phyloP scores from a whole-genome alignment of 2,888 invertebrate genomes.

The Cephus runcator region DNA sequence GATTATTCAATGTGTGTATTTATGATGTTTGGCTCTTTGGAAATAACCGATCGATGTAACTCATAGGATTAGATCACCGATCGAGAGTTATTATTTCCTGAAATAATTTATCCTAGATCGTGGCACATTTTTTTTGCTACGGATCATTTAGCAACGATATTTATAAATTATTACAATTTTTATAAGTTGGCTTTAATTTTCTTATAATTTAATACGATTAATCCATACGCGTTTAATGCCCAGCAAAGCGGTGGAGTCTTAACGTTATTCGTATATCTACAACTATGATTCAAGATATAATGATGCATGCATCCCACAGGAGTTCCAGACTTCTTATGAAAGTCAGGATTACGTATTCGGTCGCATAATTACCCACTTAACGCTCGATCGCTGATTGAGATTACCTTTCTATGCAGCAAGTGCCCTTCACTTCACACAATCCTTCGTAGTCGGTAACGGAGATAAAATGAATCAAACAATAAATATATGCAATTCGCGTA shows the following conservation, averaged over 20 bases:
- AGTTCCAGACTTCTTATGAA: not conserved
- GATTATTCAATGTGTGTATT: not conserved
- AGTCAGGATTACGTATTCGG: slow-evolving; percentile 26
- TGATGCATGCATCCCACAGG: not conserved
- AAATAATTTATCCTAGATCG: not conserved
- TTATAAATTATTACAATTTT: not conserved
- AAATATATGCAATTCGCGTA: not conserved
- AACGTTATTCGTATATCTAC: not conserved
- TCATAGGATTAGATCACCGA: not conserved
- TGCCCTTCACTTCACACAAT: slow-evolving; percentile 47
- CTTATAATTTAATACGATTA: not conserved
- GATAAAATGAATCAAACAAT: not conserved
- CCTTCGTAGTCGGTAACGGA: not conserved
- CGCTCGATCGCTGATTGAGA: slow-evolving; percentile 45
- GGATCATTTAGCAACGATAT: not conserved
- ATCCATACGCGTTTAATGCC: not conserved
- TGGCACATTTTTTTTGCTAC: not conserved
- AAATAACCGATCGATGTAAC: not conserved
- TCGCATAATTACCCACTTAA: slow-evolving; percentile 46
- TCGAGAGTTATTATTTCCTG: not conserved
- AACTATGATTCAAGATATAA: not conserved
- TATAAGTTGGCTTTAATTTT: not conserved
- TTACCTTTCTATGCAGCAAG: slow-evolving; percentile 45
- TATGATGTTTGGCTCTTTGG: not conserved
- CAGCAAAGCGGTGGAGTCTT: not conserved